Percentiles rank a stretch among this genome's conserved stretches.
Conservation (phyloP, 2,888 invertebrate genomes). For the Ectobius pallidus region DNA sequence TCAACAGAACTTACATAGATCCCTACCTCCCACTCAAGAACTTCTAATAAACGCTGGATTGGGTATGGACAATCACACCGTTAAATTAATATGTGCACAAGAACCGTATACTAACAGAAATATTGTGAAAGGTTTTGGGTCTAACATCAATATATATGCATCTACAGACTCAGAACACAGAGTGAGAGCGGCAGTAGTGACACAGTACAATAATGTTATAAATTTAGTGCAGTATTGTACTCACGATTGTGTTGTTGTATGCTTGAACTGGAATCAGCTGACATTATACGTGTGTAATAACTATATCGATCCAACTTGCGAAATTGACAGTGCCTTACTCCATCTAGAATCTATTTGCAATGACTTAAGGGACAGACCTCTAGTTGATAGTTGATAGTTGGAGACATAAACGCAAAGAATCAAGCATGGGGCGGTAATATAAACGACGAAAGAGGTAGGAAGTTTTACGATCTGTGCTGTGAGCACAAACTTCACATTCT, state of each 20-base stretch:
- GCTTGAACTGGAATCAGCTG: not conserved
- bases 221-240: not conserved
- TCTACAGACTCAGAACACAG: not conserved
- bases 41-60: not conserved
- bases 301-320: not conserved
- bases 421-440: not conserved
- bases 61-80: not conserved
- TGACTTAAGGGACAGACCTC: not conserved
- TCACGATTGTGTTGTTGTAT: not conserved
- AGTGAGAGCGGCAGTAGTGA: not conserved
- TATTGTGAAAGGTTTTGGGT: not conserved
- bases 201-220: not conserved
- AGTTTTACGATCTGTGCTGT: not conserved
- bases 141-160: not conserved
- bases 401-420: not conserved
- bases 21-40: not conserved
- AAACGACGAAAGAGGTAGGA: not conserved
- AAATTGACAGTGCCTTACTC: not conserved
- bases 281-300: not conserved
- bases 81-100: not conserved
- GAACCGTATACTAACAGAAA: not conserved
- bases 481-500: not conserved
- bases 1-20: not conserved
- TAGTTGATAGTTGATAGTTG: no score
- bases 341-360: not conserved